Base-by-base conservation (phyloP, 2,113 vertebrate genomes). In the Hippocampus barbouri region DNA sequence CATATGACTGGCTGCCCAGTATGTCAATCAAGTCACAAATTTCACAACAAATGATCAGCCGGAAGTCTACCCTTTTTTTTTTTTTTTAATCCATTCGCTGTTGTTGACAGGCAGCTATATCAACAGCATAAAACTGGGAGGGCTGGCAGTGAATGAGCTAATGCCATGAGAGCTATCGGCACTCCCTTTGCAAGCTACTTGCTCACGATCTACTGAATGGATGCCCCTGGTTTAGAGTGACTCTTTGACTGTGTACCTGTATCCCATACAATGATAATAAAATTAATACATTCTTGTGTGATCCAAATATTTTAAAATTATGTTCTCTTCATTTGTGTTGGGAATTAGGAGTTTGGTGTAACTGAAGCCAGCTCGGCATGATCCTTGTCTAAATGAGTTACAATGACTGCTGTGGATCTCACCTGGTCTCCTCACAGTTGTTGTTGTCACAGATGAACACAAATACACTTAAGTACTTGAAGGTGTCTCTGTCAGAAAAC, bases 351-450 rank as follows among this genome's bases (percentile, higher is more conserved):
- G 5, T 3, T 45, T 45, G 12, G 10, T 64, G 11, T 65, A 9
- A 16, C 12, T 49, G 30, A 15, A 59, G 41, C 40, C 20, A 12
- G 11, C 40, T 49, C 15, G 49, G 40, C 21, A 34, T 40, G 51
- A 56, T n/a, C 5, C n/a, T 53, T 34, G 66, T 51, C 45, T 16
- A 15, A 41, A 45, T 34, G 2, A 49, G 16, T 68, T 38, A 34
- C 11, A 30, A 20, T 60, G 47, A 57, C 40, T 49, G 49, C 63
- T 30, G 27, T n/a, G 57, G 57, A 15, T 70, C 56, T 77, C 76
- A 88, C 76, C 82, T 85, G 70, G 45, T 66, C 45, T 54, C 76
- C 60, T 62, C 75, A 84, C 86, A 89, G 84, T 80, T 88, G 5
- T 53, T 34, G 49, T 21, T 68, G 34, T 18, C 16, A 74, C 71